phyloP scores from a whole-genome alignment of 2,797 vertebrate species.

The Bryconaethiops microstoma region DNA sequence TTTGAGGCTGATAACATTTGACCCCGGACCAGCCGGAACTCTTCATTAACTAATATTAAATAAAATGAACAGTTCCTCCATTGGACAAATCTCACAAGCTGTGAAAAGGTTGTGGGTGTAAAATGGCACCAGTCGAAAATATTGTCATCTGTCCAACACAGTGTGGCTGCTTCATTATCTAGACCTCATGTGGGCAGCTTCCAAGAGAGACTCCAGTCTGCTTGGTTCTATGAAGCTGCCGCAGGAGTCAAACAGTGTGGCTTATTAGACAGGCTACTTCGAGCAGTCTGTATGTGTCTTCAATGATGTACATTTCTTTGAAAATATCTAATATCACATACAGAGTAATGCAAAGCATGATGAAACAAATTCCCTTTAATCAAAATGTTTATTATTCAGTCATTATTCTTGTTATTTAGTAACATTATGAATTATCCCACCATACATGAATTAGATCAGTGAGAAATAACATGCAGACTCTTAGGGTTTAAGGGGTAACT shows the following conservation, averaged over 20 bases:
- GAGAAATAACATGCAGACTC: not conserved
- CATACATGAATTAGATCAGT: not conserved
- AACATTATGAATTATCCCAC: not conserved
- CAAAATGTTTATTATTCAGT: not conserved
- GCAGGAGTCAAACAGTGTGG: conserved; percentile 28
- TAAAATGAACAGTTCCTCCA: not conserved
- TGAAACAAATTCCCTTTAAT: not conserved
- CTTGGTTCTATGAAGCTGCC: conserved; percentile 21
- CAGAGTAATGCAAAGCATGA: not conserved
- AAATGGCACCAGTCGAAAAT: conserved; percentile 13
- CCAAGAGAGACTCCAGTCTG: conserved; percentile 30
- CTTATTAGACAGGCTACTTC: conserved; percentile 23
- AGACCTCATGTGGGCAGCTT: conserved; percentile 25
- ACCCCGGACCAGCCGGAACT: not conserved
- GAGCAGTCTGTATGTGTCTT: conserved; percentile 11
- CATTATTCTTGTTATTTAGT: not conserved
- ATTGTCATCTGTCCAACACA: not conserved
- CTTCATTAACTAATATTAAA: not conserved
- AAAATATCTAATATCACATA: not conserved
- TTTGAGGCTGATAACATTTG: not conserved
- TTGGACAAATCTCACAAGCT: conserved; percentile 1
- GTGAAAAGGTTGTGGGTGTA: not conserved
- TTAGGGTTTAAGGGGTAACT: not conserved
- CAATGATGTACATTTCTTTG: not conserved
- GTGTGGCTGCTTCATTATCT: conserved; percentile 18